A percentile compares a stretch with the other conserved stretches of the same genome.
phyloP scores from a whole-genome alignment of 2,113 vertebrate species.

The Phalacrocorax brasilianus region DNA sequence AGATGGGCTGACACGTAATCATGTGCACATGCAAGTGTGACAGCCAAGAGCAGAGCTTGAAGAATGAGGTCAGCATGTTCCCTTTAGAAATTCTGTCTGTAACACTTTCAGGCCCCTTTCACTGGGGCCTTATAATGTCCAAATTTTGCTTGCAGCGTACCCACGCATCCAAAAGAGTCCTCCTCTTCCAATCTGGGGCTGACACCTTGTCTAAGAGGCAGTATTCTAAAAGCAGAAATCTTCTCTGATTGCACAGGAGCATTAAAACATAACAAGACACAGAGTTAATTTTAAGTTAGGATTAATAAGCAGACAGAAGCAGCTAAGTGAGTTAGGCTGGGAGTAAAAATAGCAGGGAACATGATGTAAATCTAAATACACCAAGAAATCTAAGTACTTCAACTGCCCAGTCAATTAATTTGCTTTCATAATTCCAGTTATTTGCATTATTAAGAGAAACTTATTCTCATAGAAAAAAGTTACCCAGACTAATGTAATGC shows the following conservation, averaged over 20 bases:
- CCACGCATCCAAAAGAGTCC: accelerated
- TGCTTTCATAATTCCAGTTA: conserved; percentile 29
- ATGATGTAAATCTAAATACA: conserved; percentile 36
- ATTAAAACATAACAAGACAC: background rate
- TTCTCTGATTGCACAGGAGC: background rate
- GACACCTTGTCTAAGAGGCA: background rate
- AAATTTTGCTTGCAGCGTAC: background rate
- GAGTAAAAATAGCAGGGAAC: conserved; percentile 55
- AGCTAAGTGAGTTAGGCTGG: background rate
- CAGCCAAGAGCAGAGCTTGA: background rate
- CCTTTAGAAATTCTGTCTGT: background rate
- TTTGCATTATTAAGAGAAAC: conserved; percentile 43
- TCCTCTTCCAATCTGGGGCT: background rate
- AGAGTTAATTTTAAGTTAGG: background rate
- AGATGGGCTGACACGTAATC: background rate
- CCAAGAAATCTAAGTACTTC: conserved; percentile 15
- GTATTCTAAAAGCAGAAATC: background rate
- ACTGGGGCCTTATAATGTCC: too few relatives aligned
- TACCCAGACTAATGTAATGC: conserved; percentile 11
- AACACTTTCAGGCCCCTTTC: background rate
- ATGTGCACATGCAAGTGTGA: background rate
- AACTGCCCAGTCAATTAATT: conserved; percentile 56
- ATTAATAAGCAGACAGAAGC: conserved; percentile 29
- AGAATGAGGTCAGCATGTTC: background rate
- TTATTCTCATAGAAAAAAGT: conserved; percentile 5